Base-by-base conservation (phyloP, 2,888 invertebrate species). In the Laspeyria flexula region DNA sequence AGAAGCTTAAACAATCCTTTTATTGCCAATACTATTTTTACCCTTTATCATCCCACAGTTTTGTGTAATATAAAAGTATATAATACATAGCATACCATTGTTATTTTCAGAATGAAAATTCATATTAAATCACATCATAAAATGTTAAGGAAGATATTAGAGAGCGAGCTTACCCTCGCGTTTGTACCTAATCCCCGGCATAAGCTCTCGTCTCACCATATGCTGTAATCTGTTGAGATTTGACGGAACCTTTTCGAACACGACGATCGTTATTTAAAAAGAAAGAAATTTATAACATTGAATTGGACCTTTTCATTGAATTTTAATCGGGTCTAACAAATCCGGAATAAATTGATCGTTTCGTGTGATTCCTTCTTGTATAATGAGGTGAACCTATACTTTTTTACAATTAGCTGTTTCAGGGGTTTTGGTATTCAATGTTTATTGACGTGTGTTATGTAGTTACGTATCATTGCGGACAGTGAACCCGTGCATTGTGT, bases 101-200 rank as follows among this genome's bases (percentile, higher is more conserved):
- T 1, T 6, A 3, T 25, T 3, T 25, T 25, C 29, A 11, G 30
- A 41, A 45, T 29, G 39, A 30, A 33, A 35, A 43, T 43, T 50
- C 37, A 44, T 46, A 66, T 50, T 39, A 50, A 48, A 52, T 21
- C 34, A 50, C 49, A 60, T 69, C 48, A 54, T 64, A 44, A 56
- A 62, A 71, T 60, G 52, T 71, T 63, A 59, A 56, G 56, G 56
- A 51, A 46, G 43, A 55, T 65, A 67, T 63, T 63, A 63, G 46
- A 45, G 51, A 18, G 56, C 51, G 59, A 65, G 66, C 55, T 62
- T 55, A 58, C 65, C 65, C 58, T 57, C 55, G 56, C 58, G 56
- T 61, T 59, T 57, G 59, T 50, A 44, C 40, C 44, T 70, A 71
- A 73, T 70, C 59, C 60, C 45, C 34, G 47, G 45, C 46, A 34